These are phyloP conservation scores for Hemicrepidius hirtus DNA, from an alignment of 2,888 invertebrate species.

Conservation along the genomic window DNA sequence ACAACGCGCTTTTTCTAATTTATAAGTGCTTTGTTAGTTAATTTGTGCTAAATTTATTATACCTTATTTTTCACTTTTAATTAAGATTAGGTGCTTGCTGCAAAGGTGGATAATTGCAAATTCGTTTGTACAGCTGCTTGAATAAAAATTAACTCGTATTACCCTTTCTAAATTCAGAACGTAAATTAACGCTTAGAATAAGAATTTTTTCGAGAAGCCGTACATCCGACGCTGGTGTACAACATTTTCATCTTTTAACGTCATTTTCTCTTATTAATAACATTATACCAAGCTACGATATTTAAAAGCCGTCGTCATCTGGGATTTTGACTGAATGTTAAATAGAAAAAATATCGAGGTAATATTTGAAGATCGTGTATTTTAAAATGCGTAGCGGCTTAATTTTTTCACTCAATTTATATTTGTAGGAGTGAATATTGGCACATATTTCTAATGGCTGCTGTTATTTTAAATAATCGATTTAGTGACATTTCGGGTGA, in stretches of 20 bases:
- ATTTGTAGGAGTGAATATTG: slow-evolving; percentile 10
- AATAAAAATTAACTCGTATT: slow-evolving; percentile 41
- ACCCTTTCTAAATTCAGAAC: slow-evolving; percentile 27
- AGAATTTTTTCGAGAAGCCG: background rate
- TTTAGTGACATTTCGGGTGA: slow-evolving; percentile 20
- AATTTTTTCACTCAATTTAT: slow-evolving; percentile 8
- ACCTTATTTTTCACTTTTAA: slow-evolving; percentile 42
- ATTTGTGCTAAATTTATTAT: slow-evolving; percentile 42
- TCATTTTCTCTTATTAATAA: slow-evolving; percentile 12
- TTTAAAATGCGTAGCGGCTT: background rate
- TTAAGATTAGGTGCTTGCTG: slow-evolving; percentile 36
- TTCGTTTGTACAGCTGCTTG: slow-evolving; percentile 35
- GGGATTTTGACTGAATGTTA: slow-evolving; percentile 5
- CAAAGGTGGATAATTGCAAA: slow-evolving; percentile 34
- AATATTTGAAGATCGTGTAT: slow-evolving; percentile 16
- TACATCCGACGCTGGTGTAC: background rate
- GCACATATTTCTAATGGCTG: slow-evolving; percentile 7
- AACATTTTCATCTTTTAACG: slow-evolving; percentile 5
- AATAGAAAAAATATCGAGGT: slow-evolving; percentile 3
- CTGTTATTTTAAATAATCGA: slow-evolving; percentile 24
- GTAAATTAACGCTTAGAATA: slow-evolving; percentile 25
- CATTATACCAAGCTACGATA: background rate
- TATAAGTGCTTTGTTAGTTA: slow-evolving; percentile 46
- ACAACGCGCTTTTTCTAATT: slow-evolving; percentile 42
- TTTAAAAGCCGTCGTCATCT: background rate